These are phyloP conservation scores for Barbus barbus DNA, from an alignment of 2,113 vertebrate genomes.

Conservation along the genomic window DNA sequence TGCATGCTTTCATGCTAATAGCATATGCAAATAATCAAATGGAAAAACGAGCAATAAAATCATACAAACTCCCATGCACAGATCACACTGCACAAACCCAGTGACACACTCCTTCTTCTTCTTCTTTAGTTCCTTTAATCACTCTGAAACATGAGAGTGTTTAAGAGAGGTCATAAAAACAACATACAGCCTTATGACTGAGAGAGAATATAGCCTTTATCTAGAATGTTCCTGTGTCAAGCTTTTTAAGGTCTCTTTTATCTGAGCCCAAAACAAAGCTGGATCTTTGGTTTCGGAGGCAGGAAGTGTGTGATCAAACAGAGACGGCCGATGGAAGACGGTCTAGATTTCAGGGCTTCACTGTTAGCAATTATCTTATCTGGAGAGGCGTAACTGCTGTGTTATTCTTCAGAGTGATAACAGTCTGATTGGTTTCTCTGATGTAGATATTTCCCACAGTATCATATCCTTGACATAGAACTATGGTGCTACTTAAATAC, in stretches of 20 bases:
- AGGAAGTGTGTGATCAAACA: not conserved
- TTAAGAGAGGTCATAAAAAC: constrained; percentile 55
- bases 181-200: not conserved
- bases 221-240: constrained; percentile 12
- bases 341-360: constrained; percentile 16
- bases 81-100: not conserved
- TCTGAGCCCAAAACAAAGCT: constrained; percentile 11
- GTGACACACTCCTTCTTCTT: constrained; percentile 9
- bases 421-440: constrained; percentile 24
- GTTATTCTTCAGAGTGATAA: constrained; percentile 25
- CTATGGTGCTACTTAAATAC: not conserved
- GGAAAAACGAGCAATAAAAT: not conserved
- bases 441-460: constrained; percentile 36
- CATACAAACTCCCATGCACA: not conserved
- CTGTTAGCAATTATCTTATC: constrained; percentile 24
- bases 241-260: constrained; percentile 38
- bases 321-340: not conserved
- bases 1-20: not conserved
- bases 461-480: not conserved
- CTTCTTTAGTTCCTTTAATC: constrained; percentile 39
- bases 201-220: constrained; percentile 39
- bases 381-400: not conserved
- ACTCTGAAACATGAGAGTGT: constrained; percentile 49
- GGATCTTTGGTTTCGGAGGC: constrained; percentile 21
- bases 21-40: not conserved